Conservation (phyloP, 2,888 invertebrate species). For the Lasioglossum villosulum region DNA sequence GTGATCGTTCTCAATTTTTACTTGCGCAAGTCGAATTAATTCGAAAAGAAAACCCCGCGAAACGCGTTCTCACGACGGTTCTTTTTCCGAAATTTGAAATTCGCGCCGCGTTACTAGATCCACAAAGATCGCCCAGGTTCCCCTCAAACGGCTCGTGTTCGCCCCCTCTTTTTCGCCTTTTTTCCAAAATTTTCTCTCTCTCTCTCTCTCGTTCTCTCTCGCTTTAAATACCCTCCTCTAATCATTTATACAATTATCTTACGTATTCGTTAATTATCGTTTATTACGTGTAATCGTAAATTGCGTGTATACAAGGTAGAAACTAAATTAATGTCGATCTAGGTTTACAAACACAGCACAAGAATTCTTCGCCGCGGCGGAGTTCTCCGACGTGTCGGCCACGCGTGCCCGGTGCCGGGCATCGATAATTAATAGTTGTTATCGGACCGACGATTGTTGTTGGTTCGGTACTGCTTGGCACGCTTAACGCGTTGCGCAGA, state of each 20-base stretch:
- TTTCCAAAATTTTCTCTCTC: background rate
- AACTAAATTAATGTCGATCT: slow-evolving; percentile 81
- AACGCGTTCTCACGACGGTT: background rate
- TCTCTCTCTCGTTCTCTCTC: background rate
- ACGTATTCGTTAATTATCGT: slow-evolving; percentile 40
- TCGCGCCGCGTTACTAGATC: slow-evolving; percentile 27
- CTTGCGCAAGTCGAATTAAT: slow-evolving; percentile 35
- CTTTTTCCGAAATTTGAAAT: background rate
- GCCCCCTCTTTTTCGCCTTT: background rate
- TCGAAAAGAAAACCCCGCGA: slow-evolving; percentile 18
- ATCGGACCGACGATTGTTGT: slow-evolving; percentile 55
- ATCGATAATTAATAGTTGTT: slow-evolving; percentile 23
- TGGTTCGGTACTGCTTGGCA: slow-evolving; percentile 75
- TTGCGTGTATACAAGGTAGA: slow-evolving; percentile 75
- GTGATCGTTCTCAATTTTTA: slow-evolving; percentile 16
- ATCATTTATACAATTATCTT: slow-evolving; percentile 39
- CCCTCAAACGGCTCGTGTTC: slow-evolving; percentile 2
- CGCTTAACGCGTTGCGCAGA: slow-evolving; percentile 63
- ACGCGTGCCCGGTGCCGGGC: slow-evolving; percentile 37
- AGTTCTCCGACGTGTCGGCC: slow-evolving; percentile 62
- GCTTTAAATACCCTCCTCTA: slow-evolving; percentile 42
- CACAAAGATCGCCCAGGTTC: slow-evolving; percentile 27
- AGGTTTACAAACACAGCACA: slow-evolving; percentile 84
- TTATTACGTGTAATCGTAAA: slow-evolving; percentile 79
- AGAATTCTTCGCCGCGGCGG: slow-evolving; percentile 80